phyloP scores from a whole-genome alignment of 64 coral and sea anemone genomes.

The Catalaphyllia jardinei region DNA sequence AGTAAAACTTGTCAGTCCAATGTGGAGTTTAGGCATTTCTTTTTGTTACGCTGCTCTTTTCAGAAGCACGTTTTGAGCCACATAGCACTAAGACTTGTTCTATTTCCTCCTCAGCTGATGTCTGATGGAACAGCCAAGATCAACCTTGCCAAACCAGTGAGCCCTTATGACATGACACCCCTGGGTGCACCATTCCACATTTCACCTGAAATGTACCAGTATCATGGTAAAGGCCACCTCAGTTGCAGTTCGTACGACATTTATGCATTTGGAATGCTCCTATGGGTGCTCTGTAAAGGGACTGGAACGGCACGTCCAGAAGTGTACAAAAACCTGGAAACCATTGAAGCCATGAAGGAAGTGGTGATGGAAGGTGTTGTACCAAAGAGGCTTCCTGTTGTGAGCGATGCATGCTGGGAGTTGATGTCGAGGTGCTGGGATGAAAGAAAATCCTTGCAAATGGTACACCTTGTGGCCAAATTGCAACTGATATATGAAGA shows the following conservation, averaged over 20 bases:
- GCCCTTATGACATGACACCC: slow-evolving; percentile 37
- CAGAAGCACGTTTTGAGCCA: no score
- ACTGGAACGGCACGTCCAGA: slow-evolving; percentile 14
- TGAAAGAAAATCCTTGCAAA: neutral
- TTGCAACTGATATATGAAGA: neutral
- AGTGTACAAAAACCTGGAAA: slow-evolving; percentile 11
- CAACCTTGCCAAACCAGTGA: slow-evolving; percentile 64
- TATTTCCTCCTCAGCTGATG: slow-evolving; percentile 11
- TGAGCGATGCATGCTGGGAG: slow-evolving; percentile 52
- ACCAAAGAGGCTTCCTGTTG: slow-evolving; percentile 8
- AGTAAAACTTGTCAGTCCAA: no score
- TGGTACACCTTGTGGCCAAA: neutral
- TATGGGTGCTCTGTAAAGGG: slow-evolving; percentile 64
- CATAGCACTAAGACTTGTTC: neutral
- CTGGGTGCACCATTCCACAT: slow-evolving; percentile 66
- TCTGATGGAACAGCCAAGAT: slow-evolving; percentile 59
- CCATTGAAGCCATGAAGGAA: slow-evolving; percentile 12
- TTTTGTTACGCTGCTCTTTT: no score
- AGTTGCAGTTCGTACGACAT: slow-evolving; percentile 39
- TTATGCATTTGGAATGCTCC: slow-evolving; percentile 58
- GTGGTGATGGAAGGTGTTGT: slow-evolving; percentile 6
- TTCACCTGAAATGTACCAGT: slow-evolving; percentile 60
- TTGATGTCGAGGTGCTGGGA: slow-evolving; percentile 50
- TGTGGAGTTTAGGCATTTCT: no score
- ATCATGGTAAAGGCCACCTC: slow-evolving; percentile 5